Percentiles rank a stretch among this genome's conserved stretches.
These are phyloP conservation scores for Hydrocynus forskahlii DNA, from an alignment of 2,797 vertebrate genomes.

Conservation along the genomic window DNA sequence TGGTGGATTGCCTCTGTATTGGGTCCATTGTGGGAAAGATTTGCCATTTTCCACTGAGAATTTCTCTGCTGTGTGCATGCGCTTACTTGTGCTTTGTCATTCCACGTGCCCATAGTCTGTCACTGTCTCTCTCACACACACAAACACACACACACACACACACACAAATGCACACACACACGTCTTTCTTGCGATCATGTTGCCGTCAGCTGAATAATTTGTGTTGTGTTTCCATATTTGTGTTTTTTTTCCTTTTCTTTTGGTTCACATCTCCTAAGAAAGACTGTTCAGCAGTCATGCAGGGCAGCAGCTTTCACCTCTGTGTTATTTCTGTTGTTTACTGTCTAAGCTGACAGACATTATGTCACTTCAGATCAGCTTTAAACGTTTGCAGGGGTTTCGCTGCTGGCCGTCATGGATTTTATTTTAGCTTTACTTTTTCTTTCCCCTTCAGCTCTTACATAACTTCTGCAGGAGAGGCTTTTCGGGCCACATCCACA, in stretches of 20 bases:
- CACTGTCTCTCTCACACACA: not conserved
- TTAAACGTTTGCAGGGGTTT: not conserved
- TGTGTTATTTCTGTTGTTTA: not conserved
- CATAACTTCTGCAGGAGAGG: not conserved
- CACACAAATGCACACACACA: not conserved
- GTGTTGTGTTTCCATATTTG: not conserved
- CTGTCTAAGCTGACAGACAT: constrained; percentile 10
- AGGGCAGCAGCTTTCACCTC: not conserved
- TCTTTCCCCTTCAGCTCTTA: not conserved
- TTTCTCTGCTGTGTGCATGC: not conserved
- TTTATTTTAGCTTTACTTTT: not conserved
- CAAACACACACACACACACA: not conserved
- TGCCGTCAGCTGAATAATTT: constrained; percentile 1
- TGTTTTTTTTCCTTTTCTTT: not conserved
- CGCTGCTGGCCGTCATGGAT: not conserved
- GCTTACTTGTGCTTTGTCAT: not conserved
- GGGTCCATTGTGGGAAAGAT: too few relatives aligned
- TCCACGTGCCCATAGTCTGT: not conserved
- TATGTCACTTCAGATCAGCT: constrained; percentile 19
- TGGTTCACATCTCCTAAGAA: not conserved
- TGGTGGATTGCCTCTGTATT: too few relatives aligned
- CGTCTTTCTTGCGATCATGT: not conserved
- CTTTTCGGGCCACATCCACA: not conserved
- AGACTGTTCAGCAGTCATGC: not conserved
- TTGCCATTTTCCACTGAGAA: too few relatives aligned